phyloP scores from a whole-genome alignment of 2,888 invertebrate genomes.

The Coecobrya sp. region DNA sequence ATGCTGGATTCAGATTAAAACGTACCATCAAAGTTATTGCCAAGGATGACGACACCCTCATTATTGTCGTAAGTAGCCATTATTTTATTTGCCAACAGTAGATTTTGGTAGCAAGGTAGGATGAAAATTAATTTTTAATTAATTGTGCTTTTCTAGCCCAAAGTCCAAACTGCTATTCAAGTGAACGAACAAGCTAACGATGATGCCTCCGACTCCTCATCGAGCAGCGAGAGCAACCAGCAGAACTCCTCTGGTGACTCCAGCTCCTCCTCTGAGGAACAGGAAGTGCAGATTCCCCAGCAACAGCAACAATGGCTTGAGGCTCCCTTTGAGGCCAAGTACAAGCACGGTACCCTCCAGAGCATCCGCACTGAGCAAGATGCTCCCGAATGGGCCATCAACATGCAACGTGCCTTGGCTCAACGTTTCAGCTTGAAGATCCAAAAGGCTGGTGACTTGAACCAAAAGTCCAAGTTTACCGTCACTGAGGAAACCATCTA shows the following conservation, averaged over 20 bases:
- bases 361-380: constrained; percentile 66
- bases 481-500: constrained; percentile 71
- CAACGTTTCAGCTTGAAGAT: constrained; percentile 61
- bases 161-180: constrained; percentile 35
- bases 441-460: constrained; percentile 62
- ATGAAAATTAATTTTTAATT: background rate
- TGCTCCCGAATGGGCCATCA: constrained; percentile 70
- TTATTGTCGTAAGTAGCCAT: constrained; percentile 62
- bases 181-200: constrained; percentile 68
- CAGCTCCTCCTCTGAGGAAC: constrained; percentile 42
- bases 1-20: constrained; percentile 43
- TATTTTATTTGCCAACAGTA: background rate
- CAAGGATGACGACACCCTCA: constrained; percentile 63
- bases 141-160: constrained; percentile 54
- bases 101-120: background rate
- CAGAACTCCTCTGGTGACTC: constrained; percentile 18
- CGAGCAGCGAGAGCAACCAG: constrained; percentile 74
- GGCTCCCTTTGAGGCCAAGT: constrained; percentile 68
- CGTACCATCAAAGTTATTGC: constrained; percentile 48
- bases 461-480: constrained; percentile 37
- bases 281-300: constrained; percentile 44
- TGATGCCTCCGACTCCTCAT: constrained; percentile 58
- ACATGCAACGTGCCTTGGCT: constrained; percentile 77
- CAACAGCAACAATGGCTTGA: constrained; percentile 58
- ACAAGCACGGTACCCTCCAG: constrained; percentile 59